Conservation (phyloP, 1,140 invertebrate genomes). For the Calliopsis andreniformis region DNA sequence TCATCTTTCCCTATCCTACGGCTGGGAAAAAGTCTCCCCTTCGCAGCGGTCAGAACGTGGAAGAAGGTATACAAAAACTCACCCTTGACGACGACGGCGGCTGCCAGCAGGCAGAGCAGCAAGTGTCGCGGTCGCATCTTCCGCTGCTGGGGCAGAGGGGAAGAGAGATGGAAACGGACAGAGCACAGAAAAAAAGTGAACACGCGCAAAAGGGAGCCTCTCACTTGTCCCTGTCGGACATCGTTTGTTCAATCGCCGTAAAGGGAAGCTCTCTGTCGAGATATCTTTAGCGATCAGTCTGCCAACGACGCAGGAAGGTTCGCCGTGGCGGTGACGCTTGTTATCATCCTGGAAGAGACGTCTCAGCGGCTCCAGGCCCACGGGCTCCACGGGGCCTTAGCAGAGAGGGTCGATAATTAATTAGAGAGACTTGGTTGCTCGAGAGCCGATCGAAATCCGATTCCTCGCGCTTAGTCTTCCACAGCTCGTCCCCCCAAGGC, state of each 20-base stretch:
- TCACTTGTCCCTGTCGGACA: constrained; percentile 52
- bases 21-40: too few species aligned
- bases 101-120: constrained; percentile 69
- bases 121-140: constrained; percentile 72
- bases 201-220: constrained; percentile 38
- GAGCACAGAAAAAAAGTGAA: constrained; percentile 38
- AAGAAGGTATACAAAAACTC: constrained; percentile 52
- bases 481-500: constrained; percentile 14
- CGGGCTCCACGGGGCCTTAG: background rate
- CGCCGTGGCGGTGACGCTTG: background rate
- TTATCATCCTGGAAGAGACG: constrained; percentile 31
- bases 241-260: constrained; percentile 31
- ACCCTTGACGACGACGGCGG: constrained; percentile 72
- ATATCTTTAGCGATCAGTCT: constrained; percentile 43
- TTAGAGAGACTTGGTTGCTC: constrained; percentile 33
- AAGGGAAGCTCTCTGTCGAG: background rate
- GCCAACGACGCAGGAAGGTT: constrained; percentile 8
- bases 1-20: too few species aligned
- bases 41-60: background rate
- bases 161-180: background rate
- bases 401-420: constrained; percentile 23
- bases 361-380: background rate
- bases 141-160: background rate
- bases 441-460: constrained; percentile 42
- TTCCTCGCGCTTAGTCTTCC: constrained; percentile 6